These are phyloP conservation scores for Callipepla squamata DNA, from an alignment of 2,113 vertebrate genomes.

Conservation along the genomic window DNA sequence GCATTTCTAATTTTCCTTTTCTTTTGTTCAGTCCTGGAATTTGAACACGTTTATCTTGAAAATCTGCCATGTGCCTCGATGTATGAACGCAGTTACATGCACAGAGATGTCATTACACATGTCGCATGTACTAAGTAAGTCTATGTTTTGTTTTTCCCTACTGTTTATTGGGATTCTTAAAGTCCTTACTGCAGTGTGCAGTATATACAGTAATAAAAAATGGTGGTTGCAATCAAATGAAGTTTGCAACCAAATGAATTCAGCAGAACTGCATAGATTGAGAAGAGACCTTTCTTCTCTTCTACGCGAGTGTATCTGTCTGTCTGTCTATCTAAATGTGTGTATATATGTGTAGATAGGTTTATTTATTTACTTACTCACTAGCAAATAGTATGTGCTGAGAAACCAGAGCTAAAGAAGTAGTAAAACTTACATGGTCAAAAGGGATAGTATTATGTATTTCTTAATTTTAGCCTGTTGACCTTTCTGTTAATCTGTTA, in stretches of 20 bases:
- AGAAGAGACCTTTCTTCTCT: background rate
- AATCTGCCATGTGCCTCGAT: constrained; percentile 93
- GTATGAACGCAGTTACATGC: constrained; percentile 99
- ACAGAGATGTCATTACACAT: constrained; percentile 95
- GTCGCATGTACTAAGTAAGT: constrained; percentile 95
- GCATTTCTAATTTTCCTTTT: background rate
- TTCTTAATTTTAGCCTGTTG: background rate
- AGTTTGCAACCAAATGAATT: background rate
- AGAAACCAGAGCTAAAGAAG: background rate
- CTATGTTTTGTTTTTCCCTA: background rate
- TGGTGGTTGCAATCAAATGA: background rate
- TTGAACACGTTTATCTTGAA: constrained; percentile 92
- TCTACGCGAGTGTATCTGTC: background rate
- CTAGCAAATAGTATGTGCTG: background rate
- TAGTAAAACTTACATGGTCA: background rate
- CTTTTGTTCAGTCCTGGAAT: constrained; percentile 84
- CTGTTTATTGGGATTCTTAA: background rate
- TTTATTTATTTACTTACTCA: background rate
- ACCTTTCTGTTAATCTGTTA: background rate
- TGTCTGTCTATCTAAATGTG: background rate
- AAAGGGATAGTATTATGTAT: background rate
- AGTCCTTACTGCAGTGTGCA: background rate
- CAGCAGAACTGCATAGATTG: background rate
- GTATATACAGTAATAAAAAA: background rate
- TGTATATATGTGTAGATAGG: background rate